Percentiles rank a stretch among this genome's conserved stretches.
Evolutionary conservation across 2,113 vertebrate species (phyloP).

Genomic region (Oryzias curvinotus): DNA sequence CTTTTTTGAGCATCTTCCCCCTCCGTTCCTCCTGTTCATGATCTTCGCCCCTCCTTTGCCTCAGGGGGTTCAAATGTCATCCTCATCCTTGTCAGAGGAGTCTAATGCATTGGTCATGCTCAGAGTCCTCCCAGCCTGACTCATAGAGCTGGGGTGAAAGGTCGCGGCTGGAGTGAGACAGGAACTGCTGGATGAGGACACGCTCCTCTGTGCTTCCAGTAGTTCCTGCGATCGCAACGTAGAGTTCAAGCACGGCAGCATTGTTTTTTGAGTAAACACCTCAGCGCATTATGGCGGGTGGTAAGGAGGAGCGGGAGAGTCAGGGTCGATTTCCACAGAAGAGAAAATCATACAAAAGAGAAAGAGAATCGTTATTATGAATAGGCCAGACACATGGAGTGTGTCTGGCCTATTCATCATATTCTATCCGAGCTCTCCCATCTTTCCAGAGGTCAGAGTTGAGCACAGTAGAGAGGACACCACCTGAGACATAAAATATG

Average conservation of each 20-base stretch:
- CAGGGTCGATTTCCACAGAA: conserved; percentile 30
- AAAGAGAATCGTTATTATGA: conserved; percentile 47
- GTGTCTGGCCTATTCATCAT: conserved; percentile 70
- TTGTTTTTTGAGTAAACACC: conserved; percentile 73
- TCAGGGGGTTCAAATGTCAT: conserved; percentile 75
- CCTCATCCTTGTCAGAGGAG: conserved; percentile 75
- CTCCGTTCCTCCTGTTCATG: conserved; percentile 35
- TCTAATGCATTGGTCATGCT: conserved; percentile 76
- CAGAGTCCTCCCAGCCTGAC: conserved; percentile 62
- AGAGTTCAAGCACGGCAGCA: conserved; percentile 7
- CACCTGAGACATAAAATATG: conserved; percentile 22
- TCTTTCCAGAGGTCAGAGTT: conserved; percentile 61
- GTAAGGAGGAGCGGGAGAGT: conserved; percentile 7
- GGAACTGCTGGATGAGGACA: conserved; percentile 52
- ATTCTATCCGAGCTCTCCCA: conserved; percentile 48
- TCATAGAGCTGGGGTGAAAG: conserved; percentile 57
- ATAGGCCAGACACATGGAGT: conserved; percentile 14
- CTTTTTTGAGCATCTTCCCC: conserved; percentile 5
- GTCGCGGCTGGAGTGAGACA: conserved; percentile 57
- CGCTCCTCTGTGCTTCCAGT: conserved; percentile 54
- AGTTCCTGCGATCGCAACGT: conserved; percentile 19
- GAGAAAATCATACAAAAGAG: conserved; percentile 64
- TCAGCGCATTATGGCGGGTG: conserved; percentile 12
- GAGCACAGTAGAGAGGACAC: conserved; percentile 39
- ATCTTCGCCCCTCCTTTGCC: conserved; percentile 52